Evolutionary conservation across 1,140 invertebrate species (phyloP).

Genomic region (Bombus confusus): DNA sequence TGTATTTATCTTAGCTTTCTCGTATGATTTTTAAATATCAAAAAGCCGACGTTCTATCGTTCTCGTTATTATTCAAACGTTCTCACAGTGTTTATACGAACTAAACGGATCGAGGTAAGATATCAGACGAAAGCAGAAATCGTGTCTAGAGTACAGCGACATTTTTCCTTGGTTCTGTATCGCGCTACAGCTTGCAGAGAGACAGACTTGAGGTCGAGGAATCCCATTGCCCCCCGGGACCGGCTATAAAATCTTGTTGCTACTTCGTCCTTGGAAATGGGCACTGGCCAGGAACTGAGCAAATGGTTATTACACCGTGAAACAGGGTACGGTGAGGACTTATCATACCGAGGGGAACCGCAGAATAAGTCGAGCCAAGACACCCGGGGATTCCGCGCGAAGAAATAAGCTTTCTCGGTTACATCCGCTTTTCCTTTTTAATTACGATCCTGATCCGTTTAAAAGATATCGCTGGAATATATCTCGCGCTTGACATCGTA

Average conservation of each 20-base stretch:
- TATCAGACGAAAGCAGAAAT: constrained; percentile 48
- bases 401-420: constrained; percentile 50
- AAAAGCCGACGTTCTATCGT: neutral
- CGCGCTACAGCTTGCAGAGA: constrained; percentile 18
- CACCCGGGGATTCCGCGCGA: constrained; percentile 33
- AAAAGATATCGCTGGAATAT: neutral
- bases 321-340: constrained; percentile 51
- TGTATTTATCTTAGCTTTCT: neutral
- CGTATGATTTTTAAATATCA: neutral
- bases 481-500: neutral
- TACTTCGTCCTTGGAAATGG: constrained; percentile 41
- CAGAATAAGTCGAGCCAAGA: constrained; percentile 43
- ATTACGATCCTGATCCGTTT: constrained; percentile 34
- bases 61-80: no score
- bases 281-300: constrained; percentile 45
- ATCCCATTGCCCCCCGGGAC: constrained; percentile 50
- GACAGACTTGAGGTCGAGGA: constrained; percentile 49
- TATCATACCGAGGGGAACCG: constrained; percentile 58
- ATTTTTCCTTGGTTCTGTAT: constrained; percentile 45
- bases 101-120: neutral
- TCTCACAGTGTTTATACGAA: neutral
- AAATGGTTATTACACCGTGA: constrained; percentile 62
- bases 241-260: constrained; percentile 59
- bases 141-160: constrained; percentile 24
- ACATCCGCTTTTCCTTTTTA: constrained; percentile 26